A percentile compares a stretch with the other conserved stretches of the same genome.
These are phyloP conservation scores for Porites cylindrica DNA, from an alignment of 92 coral and sea anemone species.

Conservation along the genomic window DNA sequence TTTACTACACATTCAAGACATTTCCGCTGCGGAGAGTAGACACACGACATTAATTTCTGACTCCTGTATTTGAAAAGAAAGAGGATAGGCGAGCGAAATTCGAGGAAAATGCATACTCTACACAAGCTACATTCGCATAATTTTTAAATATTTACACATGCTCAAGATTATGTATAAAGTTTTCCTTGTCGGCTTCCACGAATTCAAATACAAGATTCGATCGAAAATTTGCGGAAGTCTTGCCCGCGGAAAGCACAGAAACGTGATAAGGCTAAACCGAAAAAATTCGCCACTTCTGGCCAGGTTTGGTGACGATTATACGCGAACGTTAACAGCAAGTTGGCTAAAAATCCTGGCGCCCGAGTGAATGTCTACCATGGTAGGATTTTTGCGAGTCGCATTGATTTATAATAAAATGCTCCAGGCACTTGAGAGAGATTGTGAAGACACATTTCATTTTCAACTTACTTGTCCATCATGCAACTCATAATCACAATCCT, in stretches of 20 bases:
- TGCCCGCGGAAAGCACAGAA: not conserved
- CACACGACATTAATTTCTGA: slow-evolving; percentile 21
- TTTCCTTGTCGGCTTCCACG: slow-evolving; percentile 64
- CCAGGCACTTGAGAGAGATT: slow-evolving; percentile 35
- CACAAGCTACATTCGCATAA: slow-evolving; percentile 68
- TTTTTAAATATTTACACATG: slow-evolving; percentile 95
- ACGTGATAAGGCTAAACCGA: not conserved
- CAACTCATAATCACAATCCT: slow-evolving; percentile 86
- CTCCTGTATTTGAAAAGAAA: slow-evolving; percentile 13
- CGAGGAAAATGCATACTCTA: slow-evolving; percentile 33
- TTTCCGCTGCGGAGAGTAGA: slow-evolving; percentile 20
- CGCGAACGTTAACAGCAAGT: slow-evolving; percentile 39
- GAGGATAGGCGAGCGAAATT: slow-evolving; percentile 32
- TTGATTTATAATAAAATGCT: slow-evolving; percentile 19
- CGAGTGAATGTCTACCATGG: slow-evolving; percentile 29
- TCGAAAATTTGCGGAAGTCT: slow-evolving; percentile 25
- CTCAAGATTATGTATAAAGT: slow-evolving; percentile 67
- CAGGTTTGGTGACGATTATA: slow-evolving; percentile 19
- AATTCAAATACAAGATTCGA: slow-evolving; percentile 31
- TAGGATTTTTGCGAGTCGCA: slow-evolving; percentile 2
- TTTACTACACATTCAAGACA: not conserved
- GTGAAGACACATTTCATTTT: slow-evolving; percentile 47
- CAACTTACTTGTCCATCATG: slow-evolving; percentile 85
- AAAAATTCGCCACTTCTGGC: slow-evolving; percentile 1
- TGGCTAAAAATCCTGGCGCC: slow-evolving; percentile 42